Conservation (phyloP, 2,113 vertebrate genomes). For the Sturnus vulgaris region DNA sequence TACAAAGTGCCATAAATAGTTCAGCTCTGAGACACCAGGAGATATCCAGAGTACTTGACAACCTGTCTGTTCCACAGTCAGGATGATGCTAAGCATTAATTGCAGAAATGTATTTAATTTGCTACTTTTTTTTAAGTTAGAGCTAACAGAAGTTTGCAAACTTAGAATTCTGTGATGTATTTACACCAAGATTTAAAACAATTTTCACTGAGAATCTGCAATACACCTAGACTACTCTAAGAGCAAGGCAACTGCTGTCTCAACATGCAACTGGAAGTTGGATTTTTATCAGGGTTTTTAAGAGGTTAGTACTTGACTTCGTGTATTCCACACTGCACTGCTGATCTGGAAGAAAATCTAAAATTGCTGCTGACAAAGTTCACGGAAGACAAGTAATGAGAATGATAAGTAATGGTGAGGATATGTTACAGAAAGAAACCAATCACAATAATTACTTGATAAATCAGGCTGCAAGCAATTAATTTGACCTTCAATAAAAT, state of each 20-base stretch:
- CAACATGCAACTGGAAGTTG: background rate
- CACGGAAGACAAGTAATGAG: background rate
- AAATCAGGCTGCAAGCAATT: background rate
- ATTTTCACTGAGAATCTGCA: background rate
- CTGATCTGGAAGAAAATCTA: background rate
- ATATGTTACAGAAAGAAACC: background rate
- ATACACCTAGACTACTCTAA: background rate
- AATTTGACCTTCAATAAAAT: constrained; percentile 7
- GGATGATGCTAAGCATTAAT: background rate
- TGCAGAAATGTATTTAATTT: background rate
- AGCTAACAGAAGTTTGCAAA: background rate
- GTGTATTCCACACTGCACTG: background rate
- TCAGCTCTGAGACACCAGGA: background rate
- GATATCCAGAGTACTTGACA: background rate
- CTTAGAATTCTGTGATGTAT: background rate
- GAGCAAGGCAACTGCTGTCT: background rate
- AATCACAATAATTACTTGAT: background rate
- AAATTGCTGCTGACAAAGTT: background rate
- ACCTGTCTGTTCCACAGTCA: background rate
- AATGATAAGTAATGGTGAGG: background rate
- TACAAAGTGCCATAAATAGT: background rate
- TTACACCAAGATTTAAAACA: background rate
- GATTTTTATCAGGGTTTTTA: background rate
- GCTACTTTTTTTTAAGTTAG: background rate
- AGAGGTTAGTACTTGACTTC: background rate